These are phyloP conservation scores for Labrus mixtus DNA, from an alignment of 2,113 vertebrate species.

Conservation along the genomic window DNA sequence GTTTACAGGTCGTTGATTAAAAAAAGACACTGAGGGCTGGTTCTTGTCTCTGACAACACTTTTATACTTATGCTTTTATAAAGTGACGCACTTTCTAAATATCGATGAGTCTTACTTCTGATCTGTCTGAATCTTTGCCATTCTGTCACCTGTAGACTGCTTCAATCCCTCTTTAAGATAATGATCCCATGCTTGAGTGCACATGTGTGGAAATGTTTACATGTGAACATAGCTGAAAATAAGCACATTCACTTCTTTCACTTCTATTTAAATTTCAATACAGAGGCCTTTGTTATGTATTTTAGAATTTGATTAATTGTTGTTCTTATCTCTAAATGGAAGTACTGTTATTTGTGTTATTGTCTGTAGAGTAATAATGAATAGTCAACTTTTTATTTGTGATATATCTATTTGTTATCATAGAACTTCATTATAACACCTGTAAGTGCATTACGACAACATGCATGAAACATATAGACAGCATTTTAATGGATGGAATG, in stretches of 20 bases:
- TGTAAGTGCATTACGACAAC: conserved; percentile 69
- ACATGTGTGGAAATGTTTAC: conserved; percentile 83
- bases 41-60: conserved; percentile 74
- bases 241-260: conserved; percentile 76
- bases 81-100: conserved; percentile 81
- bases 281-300: conserved; percentile 76
- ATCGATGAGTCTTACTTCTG: conserved; percentile 79
- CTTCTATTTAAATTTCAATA: conserved; percentile 66
- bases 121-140: conserved; percentile 69
- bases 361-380: conserved; percentile 51
- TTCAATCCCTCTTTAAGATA: conserved; percentile 60
- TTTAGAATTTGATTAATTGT: conserved; percentile 44
- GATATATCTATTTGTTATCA: conserved; percentile 55
- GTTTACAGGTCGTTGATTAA: conserved; percentile 75
- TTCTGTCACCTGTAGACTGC: conserved; percentile 61
- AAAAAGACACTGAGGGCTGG: conserved; percentile 50
- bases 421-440: conserved; percentile 54
- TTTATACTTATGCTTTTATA: conserved; percentile 79
- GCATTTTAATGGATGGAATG: conserved; percentile 47
- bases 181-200: conserved; percentile 68
- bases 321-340: conserved; percentile 58
- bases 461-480: conserved; percentile 45
- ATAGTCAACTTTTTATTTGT: conserved; percentile 49
- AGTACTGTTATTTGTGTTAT: conserved; percentile 56
- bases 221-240: conserved; percentile 78